Conservation (phyloP, 2,797 vertebrate genomes). For the Pangasius macronema region DNA sequence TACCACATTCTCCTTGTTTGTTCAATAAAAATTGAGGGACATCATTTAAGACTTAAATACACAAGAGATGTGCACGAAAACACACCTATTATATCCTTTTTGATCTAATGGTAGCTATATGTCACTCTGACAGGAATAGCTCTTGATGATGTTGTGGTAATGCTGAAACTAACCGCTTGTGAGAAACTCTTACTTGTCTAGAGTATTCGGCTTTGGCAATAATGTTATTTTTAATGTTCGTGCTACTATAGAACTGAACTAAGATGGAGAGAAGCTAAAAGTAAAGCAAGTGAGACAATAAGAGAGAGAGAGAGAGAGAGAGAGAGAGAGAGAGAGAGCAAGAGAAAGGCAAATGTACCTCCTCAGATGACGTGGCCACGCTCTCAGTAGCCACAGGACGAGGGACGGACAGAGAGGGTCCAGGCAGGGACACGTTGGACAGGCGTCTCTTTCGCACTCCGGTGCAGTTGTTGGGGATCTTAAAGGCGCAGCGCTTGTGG, state of each 20-base stretch:
- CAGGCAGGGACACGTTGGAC: constrained; percentile 92
- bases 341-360: constrained; percentile 70
- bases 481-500: constrained; percentile 97
- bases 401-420: constrained; percentile 85
- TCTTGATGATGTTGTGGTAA: neutral
- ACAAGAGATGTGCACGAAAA: neutral
- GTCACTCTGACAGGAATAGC: neutral
- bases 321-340: neutral
- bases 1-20: neutral
- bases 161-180: neutral
- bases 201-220: neutral
- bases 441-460: constrained; percentile 91
- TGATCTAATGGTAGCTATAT: neutral
- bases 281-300: neutral
- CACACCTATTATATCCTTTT: neutral
- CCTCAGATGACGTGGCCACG: constrained; percentile 79
- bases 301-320: too few relatives aligned
- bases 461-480: constrained; percentile 97
- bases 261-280: neutral
- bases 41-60: neutral
- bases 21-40: neutral
- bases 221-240: neutral
- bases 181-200: neutral
- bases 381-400: constrained; percentile 82
- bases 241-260: neutral